A percentile compares a stretch with the other conserved stretches of the same genome.
phyloP scores from a whole-genome alignment of 1,140 invertebrate genomes.

The Brachionus koreanus region DNA sequence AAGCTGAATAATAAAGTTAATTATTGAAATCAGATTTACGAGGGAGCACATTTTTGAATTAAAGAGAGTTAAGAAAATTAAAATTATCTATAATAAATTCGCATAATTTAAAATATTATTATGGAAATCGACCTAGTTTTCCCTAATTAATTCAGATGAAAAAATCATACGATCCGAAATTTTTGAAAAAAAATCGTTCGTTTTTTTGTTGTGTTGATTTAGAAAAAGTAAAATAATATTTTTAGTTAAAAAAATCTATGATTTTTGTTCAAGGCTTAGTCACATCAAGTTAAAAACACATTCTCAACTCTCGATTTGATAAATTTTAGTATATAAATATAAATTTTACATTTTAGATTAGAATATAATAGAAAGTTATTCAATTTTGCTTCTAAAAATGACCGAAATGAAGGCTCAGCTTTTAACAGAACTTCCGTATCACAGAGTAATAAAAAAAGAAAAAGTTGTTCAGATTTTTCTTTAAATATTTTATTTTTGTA shows the following conservation, averaged over 20 bases:
- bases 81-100: conserved; percentile 17
- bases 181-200: conserved; percentile 16
- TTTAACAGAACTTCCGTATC: conserved; percentile 26
- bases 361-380: neutral
- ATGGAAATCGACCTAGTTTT: conserved; percentile 27
- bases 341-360: neutral
- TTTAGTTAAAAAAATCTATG: neutral
- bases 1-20: neutral
- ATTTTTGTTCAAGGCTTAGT: neutral
- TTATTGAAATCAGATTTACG: neutral
- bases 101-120: conserved; percentile 22
- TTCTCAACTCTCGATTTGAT: neutral
- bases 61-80: neutral
- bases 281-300: neutral
- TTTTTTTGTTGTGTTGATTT: conserved; percentile 8
- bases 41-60: neutral
- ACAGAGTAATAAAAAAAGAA: neutral
- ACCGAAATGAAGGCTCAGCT: conserved; percentile 44
- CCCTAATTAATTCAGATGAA: neutral
- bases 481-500: neutral
- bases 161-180: conserved; percentile 39
- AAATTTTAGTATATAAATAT: neutral
- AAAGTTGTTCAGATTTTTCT: neutral
- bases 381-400: neutral
- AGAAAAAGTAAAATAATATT: neutral